Evolutionary conservation across 2,113 vertebrate species (phyloP).

Genomic region (Ptychochromis oligacanthus): DNA sequence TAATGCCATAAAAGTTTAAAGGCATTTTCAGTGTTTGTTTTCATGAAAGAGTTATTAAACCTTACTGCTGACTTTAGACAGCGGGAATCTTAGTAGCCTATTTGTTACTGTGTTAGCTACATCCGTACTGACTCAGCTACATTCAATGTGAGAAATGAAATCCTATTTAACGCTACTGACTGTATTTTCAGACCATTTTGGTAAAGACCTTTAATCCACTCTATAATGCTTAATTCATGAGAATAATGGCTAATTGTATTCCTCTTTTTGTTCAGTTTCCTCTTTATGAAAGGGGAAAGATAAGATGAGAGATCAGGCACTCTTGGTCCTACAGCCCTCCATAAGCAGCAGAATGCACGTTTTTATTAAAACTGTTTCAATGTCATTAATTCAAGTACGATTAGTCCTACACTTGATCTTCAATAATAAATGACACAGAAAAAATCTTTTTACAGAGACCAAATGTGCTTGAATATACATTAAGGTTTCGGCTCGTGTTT

Average conservation of each 20-base stretch:
- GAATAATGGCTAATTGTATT: neutral
- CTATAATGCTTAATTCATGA: neutral
- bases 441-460: neutral
- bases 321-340: neutral
- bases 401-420: neutral
- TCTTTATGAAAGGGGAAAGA: neutral
- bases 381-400: neutral
- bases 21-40: too few species aligned
- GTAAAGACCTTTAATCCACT: neutral
- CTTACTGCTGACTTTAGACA: neutral
- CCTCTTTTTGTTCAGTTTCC: neutral
- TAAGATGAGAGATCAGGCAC: neutral
- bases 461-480: slow-evolving; percentile 17
- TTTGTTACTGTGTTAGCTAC: neutral
- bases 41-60: too few species aligned
- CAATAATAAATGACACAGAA: neutral
- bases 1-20: too few species aligned
- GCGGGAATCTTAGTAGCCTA: neutral
- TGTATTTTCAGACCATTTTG: slow-evolving; percentile 1
- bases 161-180: neutral
- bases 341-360: neutral
- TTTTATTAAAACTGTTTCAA: neutral
- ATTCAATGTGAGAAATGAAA: neutral
- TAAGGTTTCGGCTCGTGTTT: neutral
- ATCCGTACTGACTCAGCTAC: neutral